A percentile compares a stretch with the other conserved stretches of the same genome.
Evolutionary conservation across 2,113 vertebrate species (phyloP).

Genomic region (Labrus mixtus): DNA sequence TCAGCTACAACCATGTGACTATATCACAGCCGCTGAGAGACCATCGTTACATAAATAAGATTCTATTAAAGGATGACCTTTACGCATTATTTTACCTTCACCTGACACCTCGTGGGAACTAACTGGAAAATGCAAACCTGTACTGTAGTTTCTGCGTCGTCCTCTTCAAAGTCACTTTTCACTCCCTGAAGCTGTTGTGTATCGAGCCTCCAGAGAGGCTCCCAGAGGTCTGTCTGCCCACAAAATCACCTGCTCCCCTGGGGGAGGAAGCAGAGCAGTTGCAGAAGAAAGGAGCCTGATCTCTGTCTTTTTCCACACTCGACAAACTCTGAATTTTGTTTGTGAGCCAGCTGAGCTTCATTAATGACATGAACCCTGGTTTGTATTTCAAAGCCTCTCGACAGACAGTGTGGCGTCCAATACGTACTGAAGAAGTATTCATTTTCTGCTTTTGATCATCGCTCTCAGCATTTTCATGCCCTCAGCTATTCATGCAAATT

Average conservation of each 20-base stretch:
- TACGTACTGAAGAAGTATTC: constrained; percentile 43
- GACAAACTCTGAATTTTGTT: constrained; percentile 7
- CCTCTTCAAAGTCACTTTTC: constrained; percentile 24
- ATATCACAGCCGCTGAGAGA: background rate
- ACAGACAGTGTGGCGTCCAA: constrained; percentile 11
- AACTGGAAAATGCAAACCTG: background rate
- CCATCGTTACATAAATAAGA: background rate
- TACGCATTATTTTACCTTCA: background rate
- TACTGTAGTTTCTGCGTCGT: background rate
- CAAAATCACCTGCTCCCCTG: constrained; percentile 27
- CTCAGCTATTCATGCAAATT: background rate
- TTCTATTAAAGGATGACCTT: constrained; percentile 20
- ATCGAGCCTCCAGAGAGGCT: background rate
- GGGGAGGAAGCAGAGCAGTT: constrained; percentile 9
- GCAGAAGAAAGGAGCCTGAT: constrained; percentile 15
- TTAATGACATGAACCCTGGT: constrained; percentile 15
- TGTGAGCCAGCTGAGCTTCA: constrained; percentile 32
- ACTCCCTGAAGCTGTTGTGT: background rate
- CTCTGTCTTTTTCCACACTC: constrained; percentile 1
- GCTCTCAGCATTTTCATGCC: constrained; percentile 10
- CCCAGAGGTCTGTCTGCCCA: constrained; percentile 1
- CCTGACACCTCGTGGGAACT: background rate
- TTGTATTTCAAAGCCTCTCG: constrained; percentile 31
- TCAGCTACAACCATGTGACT: background rate
- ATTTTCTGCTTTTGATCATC: constrained; percentile 57